Evolutionary conservation across 2,888 invertebrate species (phyloP), one percentile per base, ranked within the genome.

Genomic region (Chaetogeoica ovagalla): DNA sequence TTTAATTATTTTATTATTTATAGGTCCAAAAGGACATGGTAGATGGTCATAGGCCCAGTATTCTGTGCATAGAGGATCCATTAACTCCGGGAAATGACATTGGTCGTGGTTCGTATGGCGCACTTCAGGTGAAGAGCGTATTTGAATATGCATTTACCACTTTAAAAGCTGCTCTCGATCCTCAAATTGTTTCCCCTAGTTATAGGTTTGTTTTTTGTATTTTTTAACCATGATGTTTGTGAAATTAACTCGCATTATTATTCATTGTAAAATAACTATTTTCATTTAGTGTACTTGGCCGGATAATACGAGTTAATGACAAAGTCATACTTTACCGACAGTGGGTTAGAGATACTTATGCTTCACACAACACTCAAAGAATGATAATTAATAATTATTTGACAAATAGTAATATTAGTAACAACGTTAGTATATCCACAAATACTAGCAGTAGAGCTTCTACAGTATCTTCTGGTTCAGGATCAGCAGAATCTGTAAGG

Each of bases 31-130:
- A 93, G 86, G 95, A 96, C 85, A 96, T 97, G 95, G 92, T 94
- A 84, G 95, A 96, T 87, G 97, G 97, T 0, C 95, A 97, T 87
- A 89, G 97, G 70, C 96, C 96, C 37, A 96, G 97, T 83, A 88
- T 98, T 86, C 89, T 99, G 83, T 98, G 97, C 86, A 98, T 99
- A 84, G 98, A 98, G 88, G 99, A 99, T 89, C 99, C 99, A 37
- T 89, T 99, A 65, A 95, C 95, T 83, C 91, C 96, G 21, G 96
- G 94, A 83, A 99, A 99, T 87, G 98, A 98, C 87, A 98, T 99
- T 86, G 98, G 98, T 13, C 91, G 97, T 84, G 97, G 97, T 86
- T 97, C 97, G 85, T 98, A 97, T 87, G 96, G 96, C 82, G 95
- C 95, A 83, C 88, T 97, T 84, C 93, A 94, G 86, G 94, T 94